Conservation (phyloP, 2,888 invertebrate genomes). For the Drosophila mercatorum region DNA sequence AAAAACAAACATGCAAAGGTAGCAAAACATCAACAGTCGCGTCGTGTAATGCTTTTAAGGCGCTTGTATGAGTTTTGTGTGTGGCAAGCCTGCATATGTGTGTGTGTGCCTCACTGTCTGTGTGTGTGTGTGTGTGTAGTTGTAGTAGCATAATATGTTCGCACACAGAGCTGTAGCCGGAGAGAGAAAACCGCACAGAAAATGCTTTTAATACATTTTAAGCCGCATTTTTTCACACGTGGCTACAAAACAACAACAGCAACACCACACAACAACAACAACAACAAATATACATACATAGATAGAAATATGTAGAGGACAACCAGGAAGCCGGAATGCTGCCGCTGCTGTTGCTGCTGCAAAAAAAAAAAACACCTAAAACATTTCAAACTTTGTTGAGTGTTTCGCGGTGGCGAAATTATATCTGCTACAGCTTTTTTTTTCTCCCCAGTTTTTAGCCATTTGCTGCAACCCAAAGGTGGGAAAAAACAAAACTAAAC, state of each 20-base stretch:
- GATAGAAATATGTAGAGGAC: slow-evolving; percentile 26
- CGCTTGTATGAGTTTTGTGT: slow-evolving; percentile 54
- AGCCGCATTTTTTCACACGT: slow-evolving; percentile 79
- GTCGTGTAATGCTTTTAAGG: slow-evolving; percentile 68
- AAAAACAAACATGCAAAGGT: slow-evolving; percentile 55
- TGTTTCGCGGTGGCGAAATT: slow-evolving; percentile 37
- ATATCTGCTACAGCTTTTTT: slow-evolving; percentile 32
- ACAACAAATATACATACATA: slow-evolving; percentile 18
- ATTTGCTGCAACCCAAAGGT: slow-evolving; percentile 2
- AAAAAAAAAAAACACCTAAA: slow-evolving; percentile 6
- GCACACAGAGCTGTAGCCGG: slow-evolving; percentile 18
- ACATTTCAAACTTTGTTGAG: slow-evolving; percentile 45
- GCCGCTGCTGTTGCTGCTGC: slow-evolving; percentile 1
- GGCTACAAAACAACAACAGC: slow-evolving; percentile 55
- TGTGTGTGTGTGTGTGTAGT: slow-evolving; percentile 19
- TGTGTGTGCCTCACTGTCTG: slow-evolving; percentile 10
- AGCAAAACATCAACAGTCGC: slow-evolving; percentile 63
- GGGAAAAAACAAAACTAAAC: not conserved
- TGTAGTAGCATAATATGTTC: slow-evolving; percentile 51
- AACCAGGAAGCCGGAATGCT: slow-evolving; percentile 30
- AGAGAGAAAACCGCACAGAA: slow-evolving; percentile 59
- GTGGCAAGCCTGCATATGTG: slow-evolving; percentile 15
- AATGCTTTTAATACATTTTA: slow-evolving; percentile 77
- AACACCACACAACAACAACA: slow-evolving; percentile 7
- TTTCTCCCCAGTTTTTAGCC: slow-evolving; percentile 12